Base-by-base conservation (phyloP, 2,888 invertebrate genomes). In the Plebejus argus region DNA sequence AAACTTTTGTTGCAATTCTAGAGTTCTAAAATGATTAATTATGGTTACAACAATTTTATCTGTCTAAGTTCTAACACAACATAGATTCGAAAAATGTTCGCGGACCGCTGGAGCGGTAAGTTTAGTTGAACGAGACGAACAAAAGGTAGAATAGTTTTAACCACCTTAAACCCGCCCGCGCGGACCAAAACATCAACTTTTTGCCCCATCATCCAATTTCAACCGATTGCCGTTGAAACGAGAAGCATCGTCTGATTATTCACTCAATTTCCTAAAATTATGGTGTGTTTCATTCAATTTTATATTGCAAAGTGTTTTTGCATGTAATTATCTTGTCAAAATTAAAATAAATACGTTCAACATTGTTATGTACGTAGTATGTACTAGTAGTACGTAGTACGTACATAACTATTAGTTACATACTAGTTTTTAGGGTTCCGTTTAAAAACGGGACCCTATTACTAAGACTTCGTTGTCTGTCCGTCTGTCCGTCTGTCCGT, bases 31-130 rank as follows among this genome's bases (percentile, higher is more conserved):
- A 28, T 28, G 2, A 28, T 28, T n/a, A n/a, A n/a, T n/a, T n/a
- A n/a, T n/a, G n/a, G n/a, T n/a, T n/a, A 28, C 28, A 28, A 28
- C 28, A 28, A 2, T 28, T 28, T 28, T 28, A 28, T 28, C 28
- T 28, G 28, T 28, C 28, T 28, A 28, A 28, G 2, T 28, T 28
- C 28, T 28, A 28, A 28, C 28, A 28, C 28, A 28, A 28, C 2
- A 28, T 28, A 28, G 23, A 74, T 8, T 49, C 0, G 15, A 45
- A 74, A 18, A 74, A 18, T 28, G 23, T 66, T 76, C 18, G 8
- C 45, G 18, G 0, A 15, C 15, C 15, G 15, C 3, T 61, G 1
- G 3, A 39, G 2, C 82, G 49, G 83, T 87, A 76, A 83, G 78
- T 72, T 72, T 39, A 18, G 18, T 3, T 49, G 49, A 49, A 4